A percentile compares a stretch with the other conserved stretches of the same genome.
Evolutionary conservation across 2,113 vertebrate species (phyloP).

Genomic region (Channa argus): DNA sequence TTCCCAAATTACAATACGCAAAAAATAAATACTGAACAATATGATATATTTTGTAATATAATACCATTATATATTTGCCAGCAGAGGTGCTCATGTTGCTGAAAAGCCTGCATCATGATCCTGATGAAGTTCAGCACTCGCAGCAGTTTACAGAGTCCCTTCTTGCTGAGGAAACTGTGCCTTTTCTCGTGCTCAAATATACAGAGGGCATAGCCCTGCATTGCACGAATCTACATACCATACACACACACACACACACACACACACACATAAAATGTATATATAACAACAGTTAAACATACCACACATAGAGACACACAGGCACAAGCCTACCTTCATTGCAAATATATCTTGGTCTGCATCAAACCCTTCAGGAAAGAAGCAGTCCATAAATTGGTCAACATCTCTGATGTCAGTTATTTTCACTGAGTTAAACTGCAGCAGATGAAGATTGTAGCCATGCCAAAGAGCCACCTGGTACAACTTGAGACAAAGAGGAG

Average conservation of each 20-base stretch:
- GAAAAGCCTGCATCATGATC: conserved; percentile 75
- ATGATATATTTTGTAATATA: not conserved
- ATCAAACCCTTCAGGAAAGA: conserved; percentile 89
- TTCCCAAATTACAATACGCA: not conserved
- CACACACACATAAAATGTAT: not conserved
- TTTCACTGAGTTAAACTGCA: conserved; percentile 76
- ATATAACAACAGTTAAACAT: conserved; percentile 1
- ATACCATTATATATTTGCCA: conserved; percentile 73
- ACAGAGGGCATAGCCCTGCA: conserved; percentile 66
- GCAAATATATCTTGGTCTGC: conserved; percentile 80
- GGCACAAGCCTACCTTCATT: conserved; percentile 79
- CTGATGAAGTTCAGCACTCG: conserved; percentile 80
- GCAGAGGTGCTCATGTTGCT: conserved; percentile 66
- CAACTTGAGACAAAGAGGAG: conserved; percentile 79
- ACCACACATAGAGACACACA: conserved; percentile 6
- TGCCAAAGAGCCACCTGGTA: conserved; percentile 90
- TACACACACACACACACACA: conserved; percentile 38
- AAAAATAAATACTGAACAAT: not conserved
- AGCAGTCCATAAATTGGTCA: conserved; percentile 83
- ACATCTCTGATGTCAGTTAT: conserved; percentile 83
- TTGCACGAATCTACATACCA: conserved; percentile 59
- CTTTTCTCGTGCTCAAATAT: conserved; percentile 87
- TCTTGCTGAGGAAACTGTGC: conserved; percentile 75
- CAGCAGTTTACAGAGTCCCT: conserved; percentile 84
- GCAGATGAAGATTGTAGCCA: conserved; percentile 89